Percentiles rank a stretch among this genome's conserved stretches.
These are phyloP conservation scores for Drosophila borborema DNA, from an alignment of 2,888 invertebrate genomes.

Conservation along the genomic window DNA sequence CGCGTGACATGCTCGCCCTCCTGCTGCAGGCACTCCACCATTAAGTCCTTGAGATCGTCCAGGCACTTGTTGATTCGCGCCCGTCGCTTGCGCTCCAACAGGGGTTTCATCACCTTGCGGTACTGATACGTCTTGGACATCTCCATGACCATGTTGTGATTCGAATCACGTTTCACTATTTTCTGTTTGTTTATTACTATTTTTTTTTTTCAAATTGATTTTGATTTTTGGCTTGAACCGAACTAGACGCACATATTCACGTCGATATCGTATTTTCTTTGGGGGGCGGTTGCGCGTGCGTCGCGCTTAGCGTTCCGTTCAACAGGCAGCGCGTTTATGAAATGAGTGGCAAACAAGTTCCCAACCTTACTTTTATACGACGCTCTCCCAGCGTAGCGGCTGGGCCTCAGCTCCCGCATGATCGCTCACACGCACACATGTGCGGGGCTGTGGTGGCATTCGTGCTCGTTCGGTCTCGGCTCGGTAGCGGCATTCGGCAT, in stretches of 20 bases:
- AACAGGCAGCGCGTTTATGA: slow-evolving; percentile 81
- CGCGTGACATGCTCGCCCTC: slow-evolving; percentile 96
- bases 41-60: slow-evolving; percentile 95
- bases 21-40: slow-evolving; percentile 89
- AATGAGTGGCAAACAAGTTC: slow-evolving; percentile 85
- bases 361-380: slow-evolving; percentile 84
- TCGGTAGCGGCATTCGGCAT: slow-evolving; percentile 71
- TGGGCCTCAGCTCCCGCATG: slow-evolving; percentile 69
- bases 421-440: slow-evolving; percentile 44
- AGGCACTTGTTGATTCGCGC: slow-evolving; percentile 96
- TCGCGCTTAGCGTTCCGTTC: slow-evolving; percentile 71
- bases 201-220: slow-evolving; percentile 25
- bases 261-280: slow-evolving; percentile 49
- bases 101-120: slow-evolving; percentile 97
- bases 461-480: slow-evolving; percentile 58
- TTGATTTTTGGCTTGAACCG: slow-evolving; percentile 17
- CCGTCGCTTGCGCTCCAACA: slow-evolving; percentile 94
- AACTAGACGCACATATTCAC: slow-evolving; percentile 63
- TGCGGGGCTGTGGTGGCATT: slow-evolving; percentile 46
- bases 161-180: slow-evolving; percentile 33
- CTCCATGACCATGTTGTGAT: slow-evolving; percentile 84
- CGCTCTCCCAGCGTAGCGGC: slow-evolving; percentile 50
- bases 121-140: slow-evolving; percentile 96
- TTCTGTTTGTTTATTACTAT: not conserved
- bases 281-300: slow-evolving; percentile 58